Conservation (phyloP, 2,888 invertebrate species). For the Metacarcinus magister region DNA sequence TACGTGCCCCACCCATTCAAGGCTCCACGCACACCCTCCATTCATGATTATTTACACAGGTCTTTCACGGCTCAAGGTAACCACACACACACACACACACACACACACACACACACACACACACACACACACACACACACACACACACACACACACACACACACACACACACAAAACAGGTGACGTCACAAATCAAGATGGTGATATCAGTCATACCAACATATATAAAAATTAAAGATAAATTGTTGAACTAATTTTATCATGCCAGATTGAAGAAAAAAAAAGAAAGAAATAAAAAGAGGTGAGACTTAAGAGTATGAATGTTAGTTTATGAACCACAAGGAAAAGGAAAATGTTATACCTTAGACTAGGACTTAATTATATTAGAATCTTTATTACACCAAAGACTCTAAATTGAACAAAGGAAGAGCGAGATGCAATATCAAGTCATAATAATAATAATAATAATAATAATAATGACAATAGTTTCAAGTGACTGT, state of each 20-base stretch:
- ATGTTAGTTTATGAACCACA: background rate
- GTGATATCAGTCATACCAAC: background rate
- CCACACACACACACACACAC: slow-evolving; percentile 39
- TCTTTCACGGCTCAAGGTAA: background rate
- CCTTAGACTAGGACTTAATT: background rate
- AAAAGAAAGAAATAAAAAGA: background rate
- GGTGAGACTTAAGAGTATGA: background rate
- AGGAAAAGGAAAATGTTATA: background rate
- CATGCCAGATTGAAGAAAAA: background rate
- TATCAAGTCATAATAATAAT: background rate
- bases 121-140: slow-evolving; percentile 33
- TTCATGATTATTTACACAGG: background rate
- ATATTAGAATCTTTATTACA: background rate
- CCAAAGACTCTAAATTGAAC: background rate
- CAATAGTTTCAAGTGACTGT: background rate
- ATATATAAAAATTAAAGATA: background rate
- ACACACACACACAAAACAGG: background rate
- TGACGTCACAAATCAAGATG: background rate
- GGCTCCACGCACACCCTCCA: background rate
- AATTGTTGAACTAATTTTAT: background rate
- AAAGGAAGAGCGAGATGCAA: background rate
- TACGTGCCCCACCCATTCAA: background rate
- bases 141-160: slow-evolving; percentile 55
- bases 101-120: slow-evolving; percentile 40
- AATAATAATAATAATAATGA: background rate